Conservation (phyloP, 2,888 invertebrate genomes). For the Epistrophella euchroma region DNA sequence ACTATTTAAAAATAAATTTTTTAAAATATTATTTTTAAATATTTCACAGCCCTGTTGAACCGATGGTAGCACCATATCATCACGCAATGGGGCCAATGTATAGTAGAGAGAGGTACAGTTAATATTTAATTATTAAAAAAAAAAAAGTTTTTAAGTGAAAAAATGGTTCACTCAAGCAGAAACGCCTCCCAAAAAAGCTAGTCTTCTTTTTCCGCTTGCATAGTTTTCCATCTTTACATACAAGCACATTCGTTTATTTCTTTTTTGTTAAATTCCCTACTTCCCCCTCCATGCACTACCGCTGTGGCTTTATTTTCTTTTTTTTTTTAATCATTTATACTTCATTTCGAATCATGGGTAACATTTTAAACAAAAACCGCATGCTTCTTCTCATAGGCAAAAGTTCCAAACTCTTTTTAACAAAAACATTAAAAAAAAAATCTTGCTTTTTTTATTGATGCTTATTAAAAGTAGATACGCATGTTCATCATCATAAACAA, state of each 20-base stretch:
- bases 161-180: conserved; percentile 49
- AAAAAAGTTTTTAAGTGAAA: conserved; percentile 49
- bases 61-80: conserved; percentile 84
- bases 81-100: conserved; percentile 85
- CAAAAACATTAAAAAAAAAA: not conserved
- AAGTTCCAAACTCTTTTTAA: conserved; percentile 6
- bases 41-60: conserved; percentile 84
- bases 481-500: conserved; percentile 47
- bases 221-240: conserved; percentile 43
- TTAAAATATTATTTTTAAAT: conserved; percentile 79
- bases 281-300: conserved; percentile 5
- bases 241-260: conserved; percentile 33
- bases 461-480: conserved; percentile 39
- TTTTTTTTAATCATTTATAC: not conserved
- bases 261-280: not conserved
- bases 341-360: conserved; percentile 13
- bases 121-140: conserved; percentile 74
- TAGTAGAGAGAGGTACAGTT: conserved; percentile 84
- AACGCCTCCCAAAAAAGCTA: conserved; percentile 55
- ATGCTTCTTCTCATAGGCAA: conserved; percentile 28
- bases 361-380: not conserved
- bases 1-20: conserved; percentile 75
- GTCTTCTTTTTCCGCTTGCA: conserved; percentile 53
- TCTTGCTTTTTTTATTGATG: conserved; percentile 19
- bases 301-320: conserved; percentile 4